These are phyloP conservation scores for Probaryconus sp. DNA, from an alignment of 1,140 invertebrate species.

Conservation along the genomic window DNA sequence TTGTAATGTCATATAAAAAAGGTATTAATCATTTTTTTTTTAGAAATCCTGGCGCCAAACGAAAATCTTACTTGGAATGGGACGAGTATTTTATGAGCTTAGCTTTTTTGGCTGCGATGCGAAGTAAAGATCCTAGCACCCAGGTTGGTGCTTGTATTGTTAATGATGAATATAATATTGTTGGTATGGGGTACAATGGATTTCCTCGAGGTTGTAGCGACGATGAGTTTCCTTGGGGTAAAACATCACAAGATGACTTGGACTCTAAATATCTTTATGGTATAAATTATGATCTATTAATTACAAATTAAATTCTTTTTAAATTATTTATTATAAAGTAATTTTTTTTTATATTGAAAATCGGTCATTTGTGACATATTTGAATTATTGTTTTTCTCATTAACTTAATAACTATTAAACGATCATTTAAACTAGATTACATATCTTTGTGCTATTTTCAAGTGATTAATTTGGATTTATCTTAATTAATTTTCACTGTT, in stretches of 20 bases:
- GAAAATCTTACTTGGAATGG: conserved; percentile 81
- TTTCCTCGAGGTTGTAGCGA: conserved; percentile 94
- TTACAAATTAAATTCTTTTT: not conserved
- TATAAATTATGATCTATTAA: conserved; percentile 68
- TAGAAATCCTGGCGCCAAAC: conserved; percentile 75
- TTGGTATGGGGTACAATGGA: conserved; percentile 97
- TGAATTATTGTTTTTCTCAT: no score
- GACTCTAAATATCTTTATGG: conserved; percentile 92
- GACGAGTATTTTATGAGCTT: conserved; percentile 96
- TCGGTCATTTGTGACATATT: no score
- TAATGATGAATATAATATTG: conserved; percentile 91
- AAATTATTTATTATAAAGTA: not conserved
- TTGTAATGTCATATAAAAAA: no score
- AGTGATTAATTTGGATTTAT: no score
- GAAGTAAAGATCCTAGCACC: conserved; percentile 95
- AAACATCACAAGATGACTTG: conserved; percentile 78
- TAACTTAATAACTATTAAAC: no score
- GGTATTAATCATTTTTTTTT: no score
- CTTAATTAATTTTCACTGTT: not conserved
- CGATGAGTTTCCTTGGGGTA: conserved; percentile 93
- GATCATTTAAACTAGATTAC: no score
- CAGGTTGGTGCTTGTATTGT: conserved; percentile 97
- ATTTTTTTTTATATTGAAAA: no score
- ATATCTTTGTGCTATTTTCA: no score
- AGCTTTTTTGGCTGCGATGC: conserved; percentile 88